Conservation (phyloP, 2,888 invertebrate genomes). For the Odontomyia ornata region DNA sequence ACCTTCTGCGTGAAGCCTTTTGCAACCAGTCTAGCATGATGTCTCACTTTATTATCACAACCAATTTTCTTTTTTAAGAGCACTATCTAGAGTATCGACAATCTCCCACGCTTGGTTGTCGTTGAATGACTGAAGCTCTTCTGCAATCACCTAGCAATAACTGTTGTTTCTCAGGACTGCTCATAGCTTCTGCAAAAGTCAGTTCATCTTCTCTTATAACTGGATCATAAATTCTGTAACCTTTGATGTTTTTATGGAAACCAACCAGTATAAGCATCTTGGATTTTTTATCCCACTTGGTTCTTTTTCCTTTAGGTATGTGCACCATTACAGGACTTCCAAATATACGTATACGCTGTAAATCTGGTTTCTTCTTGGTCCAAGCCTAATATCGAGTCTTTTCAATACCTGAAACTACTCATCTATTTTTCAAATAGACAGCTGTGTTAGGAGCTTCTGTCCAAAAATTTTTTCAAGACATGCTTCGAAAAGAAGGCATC, state of each 20-base stretch:
- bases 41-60: no score
- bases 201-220: no score
- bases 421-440: conserved; percentile 48
- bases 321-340: conserved; percentile 56
- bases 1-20: no score
- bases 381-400: conserved; percentile 59
- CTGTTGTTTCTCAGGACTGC: no score
- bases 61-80: conserved; percentile 37
- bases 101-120: conserved; percentile 56
- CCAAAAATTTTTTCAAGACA: conserved; percentile 17
- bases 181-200: no score
- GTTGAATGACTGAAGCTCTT: conserved; percentile 54
- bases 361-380: conserved; percentile 56
- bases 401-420: conserved; percentile 7
- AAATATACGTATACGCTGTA: conserved; percentile 58
- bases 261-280: conserved; percentile 56
- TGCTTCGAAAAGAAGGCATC: no score
- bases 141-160: conserved; percentile 52
- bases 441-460: conserved; percentile 52
- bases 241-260: conserved; percentile 56
- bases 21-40: no score
- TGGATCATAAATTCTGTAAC: no score
- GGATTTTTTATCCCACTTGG: no score
- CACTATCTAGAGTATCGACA: conserved; percentile 50
- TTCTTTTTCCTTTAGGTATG: no score